Percentiles rank a stretch among this genome's conserved stretches.
These are phyloP conservation scores for Neuroterus valhalla DNA, from an alignment of 1,140 invertebrate genomes.

Conservation along the genomic window DNA sequence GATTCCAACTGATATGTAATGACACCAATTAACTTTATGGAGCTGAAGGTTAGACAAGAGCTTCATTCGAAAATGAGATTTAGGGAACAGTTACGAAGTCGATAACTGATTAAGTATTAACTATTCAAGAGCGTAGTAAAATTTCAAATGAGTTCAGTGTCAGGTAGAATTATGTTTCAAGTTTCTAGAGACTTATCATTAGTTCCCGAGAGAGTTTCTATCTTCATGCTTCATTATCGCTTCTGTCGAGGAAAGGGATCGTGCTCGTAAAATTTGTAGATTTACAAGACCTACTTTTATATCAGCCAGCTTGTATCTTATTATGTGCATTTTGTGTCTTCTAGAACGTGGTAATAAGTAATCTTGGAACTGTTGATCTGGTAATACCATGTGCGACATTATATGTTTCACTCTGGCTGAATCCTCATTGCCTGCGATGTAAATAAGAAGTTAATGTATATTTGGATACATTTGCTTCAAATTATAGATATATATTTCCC, in stretches of 20 bases:
- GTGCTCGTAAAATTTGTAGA: slow-evolving; percentile 11
- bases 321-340: no score
- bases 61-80: slow-evolving; percentile 11
- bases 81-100: neutral
- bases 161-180: slow-evolving; percentile 16
- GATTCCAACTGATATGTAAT: neutral
- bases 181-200: slow-evolving; percentile 26
- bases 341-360: no score
- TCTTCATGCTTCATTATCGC: slow-evolving; percentile 19
- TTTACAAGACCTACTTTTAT: neutral
- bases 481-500: no score
- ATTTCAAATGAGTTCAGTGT: slow-evolving; percentile 24
- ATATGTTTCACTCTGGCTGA: no score
- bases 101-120: slow-evolving; percentile 22
- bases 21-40: slow-evolving; percentile 3
- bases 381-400: no score
- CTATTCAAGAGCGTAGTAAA: slow-evolving; percentile 11
- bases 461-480: no score
- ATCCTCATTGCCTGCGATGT: no score
- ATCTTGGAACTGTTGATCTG: no score
- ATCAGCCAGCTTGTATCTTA: no score
- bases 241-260: neutral
- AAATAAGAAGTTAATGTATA: no score
- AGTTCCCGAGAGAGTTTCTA: slow-evolving; percentile 16
- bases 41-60: slow-evolving; percentile 1